Percentiles rank a stretch among this genome's conserved stretches.
Evolutionary conservation across 2,797 vertebrate species (phyloP).

Genomic region (Acanthurus lineatus): DNA sequence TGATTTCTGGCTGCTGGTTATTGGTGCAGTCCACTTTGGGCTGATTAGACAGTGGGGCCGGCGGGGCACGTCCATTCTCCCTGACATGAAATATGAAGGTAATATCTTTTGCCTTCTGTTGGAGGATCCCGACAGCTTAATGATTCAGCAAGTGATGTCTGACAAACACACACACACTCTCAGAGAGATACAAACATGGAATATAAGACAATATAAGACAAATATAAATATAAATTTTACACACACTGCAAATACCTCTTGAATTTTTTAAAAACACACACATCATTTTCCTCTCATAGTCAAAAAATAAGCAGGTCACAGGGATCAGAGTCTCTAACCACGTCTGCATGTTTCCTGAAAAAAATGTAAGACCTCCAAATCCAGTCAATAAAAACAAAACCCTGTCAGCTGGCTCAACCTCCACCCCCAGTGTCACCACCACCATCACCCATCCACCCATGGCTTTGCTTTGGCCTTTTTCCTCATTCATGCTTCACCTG

Average conservation of each 20-base stretch:
- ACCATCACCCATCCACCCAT: conserved; percentile 8
- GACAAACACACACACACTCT: conserved; percentile 32
- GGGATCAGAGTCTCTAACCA: neutral
- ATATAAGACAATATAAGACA: conserved; percentile 13
- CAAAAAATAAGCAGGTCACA: neutral
- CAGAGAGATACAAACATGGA: conserved; percentile 13
- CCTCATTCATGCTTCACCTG: conserved; percentile 60
- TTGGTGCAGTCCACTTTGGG: conserved; percentile 57
- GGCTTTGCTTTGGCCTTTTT: conserved; percentile 33
- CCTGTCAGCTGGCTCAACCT: neutral
- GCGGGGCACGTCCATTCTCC: conserved; percentile 42
- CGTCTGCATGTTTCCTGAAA: neutral
- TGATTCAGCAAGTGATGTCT: conserved; percentile 53
- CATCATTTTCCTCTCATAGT: neutral
- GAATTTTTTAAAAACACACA: neutral
- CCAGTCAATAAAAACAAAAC: neutral
- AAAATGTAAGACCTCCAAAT: neutral
- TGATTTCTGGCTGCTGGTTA: conserved; percentile 54
- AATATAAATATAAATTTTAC: too few relatives aligned
- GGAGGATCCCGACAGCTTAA: conserved; percentile 67
- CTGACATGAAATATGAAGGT: conserved; percentile 74
- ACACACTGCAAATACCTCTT: neutral
- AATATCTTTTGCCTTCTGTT: conserved; percentile 76
- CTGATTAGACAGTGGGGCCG: conserved; percentile 46
- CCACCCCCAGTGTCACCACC: neutral